A percentile compares a stretch with the other conserved stretches of the same genome.
Conservation (phyloP, 2,888 invertebrate genomes). For the Lampropteryx suffumata region DNA sequence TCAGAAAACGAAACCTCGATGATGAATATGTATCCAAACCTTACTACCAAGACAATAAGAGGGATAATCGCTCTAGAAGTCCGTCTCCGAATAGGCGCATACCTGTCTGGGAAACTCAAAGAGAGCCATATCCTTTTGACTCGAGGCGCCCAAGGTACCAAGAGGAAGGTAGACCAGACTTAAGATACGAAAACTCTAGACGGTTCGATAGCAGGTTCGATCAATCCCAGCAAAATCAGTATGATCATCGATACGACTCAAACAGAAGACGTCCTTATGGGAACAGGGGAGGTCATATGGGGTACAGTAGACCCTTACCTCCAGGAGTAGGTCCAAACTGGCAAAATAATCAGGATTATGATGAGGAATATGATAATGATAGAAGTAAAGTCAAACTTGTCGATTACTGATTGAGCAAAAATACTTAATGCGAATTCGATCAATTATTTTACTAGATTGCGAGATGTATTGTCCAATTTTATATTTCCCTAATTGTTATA, state of each 20-base stretch:
- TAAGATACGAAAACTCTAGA: constrained; percentile 31
- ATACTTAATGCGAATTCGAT: too few species aligned
- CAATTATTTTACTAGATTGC: constrained; percentile 14
- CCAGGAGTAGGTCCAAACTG: constrained; percentile 33
- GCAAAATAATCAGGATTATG: constrained; percentile 22
- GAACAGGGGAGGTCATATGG: constrained; percentile 52
- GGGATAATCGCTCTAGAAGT: constrained; percentile 23
- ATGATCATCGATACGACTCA: constrained; percentile 46
- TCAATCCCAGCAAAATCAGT: constrained; percentile 13
- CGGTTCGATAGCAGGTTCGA: constrained; percentile 35
- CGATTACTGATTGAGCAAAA: constrained; percentile 54
- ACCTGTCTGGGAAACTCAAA: constrained; percentile 27
- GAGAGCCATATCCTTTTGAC: constrained; percentile 11
- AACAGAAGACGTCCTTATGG: constrained; percentile 45
- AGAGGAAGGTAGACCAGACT: constrained; percentile 23
- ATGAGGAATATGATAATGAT: constrained; percentile 15
- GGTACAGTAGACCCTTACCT: constrained; percentile 37
- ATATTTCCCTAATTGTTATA: neutral
- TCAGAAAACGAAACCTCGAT: constrained; percentile 26
- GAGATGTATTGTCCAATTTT: constrained; percentile 3
- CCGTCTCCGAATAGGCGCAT: constrained; percentile 20
- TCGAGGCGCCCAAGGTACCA: constrained; percentile 19
- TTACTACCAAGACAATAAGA: constrained; percentile 17
- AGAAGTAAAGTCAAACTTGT: constrained; percentile 69
- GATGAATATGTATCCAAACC: constrained; percentile 18